Evolutionary conservation across 2,888 invertebrate genomes (phyloP).

Genomic region (Camptogramma bilineatum): DNA sequence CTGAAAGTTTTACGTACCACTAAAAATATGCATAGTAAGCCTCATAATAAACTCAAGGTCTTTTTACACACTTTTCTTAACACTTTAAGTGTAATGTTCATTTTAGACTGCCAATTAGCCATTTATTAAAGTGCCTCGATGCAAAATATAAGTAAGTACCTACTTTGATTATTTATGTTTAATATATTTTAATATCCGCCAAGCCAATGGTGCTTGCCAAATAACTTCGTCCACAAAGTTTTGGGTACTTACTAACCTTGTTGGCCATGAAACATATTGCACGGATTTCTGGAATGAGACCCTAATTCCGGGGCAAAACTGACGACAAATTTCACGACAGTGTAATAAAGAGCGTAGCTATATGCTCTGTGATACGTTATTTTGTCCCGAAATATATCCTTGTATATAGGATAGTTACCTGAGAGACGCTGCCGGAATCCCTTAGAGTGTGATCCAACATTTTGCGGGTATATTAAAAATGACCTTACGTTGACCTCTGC

Average conservation of each 20-base stretch:
- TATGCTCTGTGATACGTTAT: slow-evolving; percentile 23
- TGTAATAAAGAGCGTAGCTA: slow-evolving; percentile 23
- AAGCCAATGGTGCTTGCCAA: not conserved
- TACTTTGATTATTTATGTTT: not conserved
- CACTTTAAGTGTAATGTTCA: not conserved
- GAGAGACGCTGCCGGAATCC: slow-evolving; percentile 38
- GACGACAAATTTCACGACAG: slow-evolving; percentile 26
- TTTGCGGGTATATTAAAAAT: slow-evolving; percentile 45
- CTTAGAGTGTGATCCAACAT: slow-evolving; percentile 44
- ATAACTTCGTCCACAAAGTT: slow-evolving; percentile 11
- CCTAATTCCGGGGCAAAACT: slow-evolving; percentile 22
- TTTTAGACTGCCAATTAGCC: too few relatives aligned
- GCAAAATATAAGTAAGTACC: not conserved
- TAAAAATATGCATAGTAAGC: slow-evolving; percentile 15
- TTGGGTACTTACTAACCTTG: slow-evolving; percentile 13
- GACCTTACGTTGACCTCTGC: slow-evolving; percentile 58
- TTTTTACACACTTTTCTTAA: not conserved
- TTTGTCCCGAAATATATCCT: slow-evolving; percentile 34
- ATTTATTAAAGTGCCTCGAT: not conserved
- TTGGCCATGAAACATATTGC: slow-evolving; percentile 25
- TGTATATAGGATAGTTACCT: slow-evolving; percentile 37
- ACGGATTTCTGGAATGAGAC: slow-evolving; percentile 26
- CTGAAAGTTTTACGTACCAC: slow-evolving; percentile 15
- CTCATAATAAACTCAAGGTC: slow-evolving; percentile 1
- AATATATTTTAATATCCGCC: not conserved